Conservation (phyloP, 1,140 invertebrate species). For the Aphaenogaster floridana region DNA sequence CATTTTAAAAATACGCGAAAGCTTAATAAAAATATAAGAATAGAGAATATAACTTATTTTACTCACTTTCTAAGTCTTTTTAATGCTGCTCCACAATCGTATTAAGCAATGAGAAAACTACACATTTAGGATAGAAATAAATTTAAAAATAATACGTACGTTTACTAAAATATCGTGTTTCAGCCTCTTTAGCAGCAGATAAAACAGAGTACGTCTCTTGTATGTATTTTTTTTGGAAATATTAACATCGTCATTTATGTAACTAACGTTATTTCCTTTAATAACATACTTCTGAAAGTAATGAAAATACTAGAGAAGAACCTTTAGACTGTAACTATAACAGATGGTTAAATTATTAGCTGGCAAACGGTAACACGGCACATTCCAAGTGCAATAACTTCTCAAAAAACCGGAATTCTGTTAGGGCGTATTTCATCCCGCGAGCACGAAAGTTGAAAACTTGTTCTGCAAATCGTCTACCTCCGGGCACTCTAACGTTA, state of each 20-base stretch:
- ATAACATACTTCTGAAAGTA: constrained; percentile 10
- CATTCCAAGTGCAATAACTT: constrained; percentile 18
- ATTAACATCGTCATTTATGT: constrained; percentile 24
- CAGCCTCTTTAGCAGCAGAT: background rate
- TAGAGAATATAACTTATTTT: background rate
- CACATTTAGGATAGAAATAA: background rate
- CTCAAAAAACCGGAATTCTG: background rate
- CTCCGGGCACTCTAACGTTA: background rate
- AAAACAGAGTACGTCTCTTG: background rate
- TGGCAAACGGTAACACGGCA: background rate
- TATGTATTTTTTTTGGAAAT: constrained; percentile 1
- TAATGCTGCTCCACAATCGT: background rate
- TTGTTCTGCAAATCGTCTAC: constrained; percentile 3
- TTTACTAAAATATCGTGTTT: constrained; percentile 9
- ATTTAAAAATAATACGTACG: constrained; percentile 23
- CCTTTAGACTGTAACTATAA: constrained; percentile 18
- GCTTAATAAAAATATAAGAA: background rate
- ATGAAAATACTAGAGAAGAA: constrained; percentile 5
- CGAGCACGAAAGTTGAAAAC: background rate
- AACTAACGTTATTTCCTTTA: constrained; percentile 22
- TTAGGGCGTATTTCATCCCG: background rate
- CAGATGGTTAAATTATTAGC: constrained; percentile 10
- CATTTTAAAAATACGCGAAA: background rate
- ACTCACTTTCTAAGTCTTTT: background rate
- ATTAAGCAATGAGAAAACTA: background rate